Base-by-base conservation (phyloP, 2,113 vertebrate species). In the Hystrix brachyura region DNA sequence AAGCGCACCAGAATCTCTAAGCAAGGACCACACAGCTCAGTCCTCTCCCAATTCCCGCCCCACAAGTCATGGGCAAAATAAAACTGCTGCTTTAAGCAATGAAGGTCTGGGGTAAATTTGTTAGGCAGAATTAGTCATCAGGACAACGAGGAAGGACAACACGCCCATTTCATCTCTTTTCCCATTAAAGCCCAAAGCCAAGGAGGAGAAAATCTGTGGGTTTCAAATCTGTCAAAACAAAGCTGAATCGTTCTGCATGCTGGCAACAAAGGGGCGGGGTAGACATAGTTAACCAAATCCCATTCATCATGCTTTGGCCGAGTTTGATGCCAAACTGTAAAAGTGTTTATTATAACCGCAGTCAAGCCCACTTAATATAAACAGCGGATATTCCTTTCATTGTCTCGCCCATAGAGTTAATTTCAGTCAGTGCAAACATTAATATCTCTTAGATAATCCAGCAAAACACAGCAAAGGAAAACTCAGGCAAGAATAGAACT, bases 381-480 rank as follows among this genome's bases (percentile, higher is more conserved):
- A 91, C 86, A 95, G 82, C 38, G 69, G 82, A 91, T 86, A 27
- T 74, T 87, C 87, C 90, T 90, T 79, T n/a, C 83, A 91, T 83
- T 96, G 92, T 96, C 76, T 95, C 29, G 60, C 55, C 1, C 0
- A 38, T 1, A 53, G 76, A 64, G 62, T 79, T 76, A 48, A 85
- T 97, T 65, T 93, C 81, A 48, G 95, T 92, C 76, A 72, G 62
- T 78, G 84, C 90, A 85, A 95, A 92, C 43, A 46, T 62, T 29
- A 90, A n/a, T 71, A 13, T 85, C 90, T 79, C 85, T 95, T 80
- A 81, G 87, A 94, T 86, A 82, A 93, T 48, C 88, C 95, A 88
- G 81, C 78, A 83, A 93, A 94, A 95, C 86, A 82, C 43, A 87
- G 80, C 69, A 83, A 71, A 95, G 76, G 92, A 86, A 96, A 95